Evolutionary conservation across 2,113 vertebrate species (phyloP).

Genomic region (Ellobius talpinus): DNA sequence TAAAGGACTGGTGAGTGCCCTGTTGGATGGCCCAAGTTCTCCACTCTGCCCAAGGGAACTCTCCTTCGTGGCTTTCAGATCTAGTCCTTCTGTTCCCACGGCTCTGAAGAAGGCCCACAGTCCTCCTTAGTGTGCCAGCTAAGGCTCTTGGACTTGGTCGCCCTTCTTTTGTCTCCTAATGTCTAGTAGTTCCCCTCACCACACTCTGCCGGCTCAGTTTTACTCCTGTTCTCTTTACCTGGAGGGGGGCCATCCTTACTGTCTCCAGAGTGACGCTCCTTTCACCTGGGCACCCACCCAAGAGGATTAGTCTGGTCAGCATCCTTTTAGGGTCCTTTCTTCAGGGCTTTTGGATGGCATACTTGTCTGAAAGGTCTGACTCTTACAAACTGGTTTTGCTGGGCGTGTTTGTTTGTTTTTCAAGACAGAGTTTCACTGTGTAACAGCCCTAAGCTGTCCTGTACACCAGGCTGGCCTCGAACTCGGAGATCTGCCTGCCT

Average conservation of each 20-base stretch:
- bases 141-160: background rate
- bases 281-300: no score
- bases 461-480: no score
- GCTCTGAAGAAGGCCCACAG: background rate
- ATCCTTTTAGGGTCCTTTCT: background rate
- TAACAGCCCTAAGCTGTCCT: no score
- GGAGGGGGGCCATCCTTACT: fast-evolving
- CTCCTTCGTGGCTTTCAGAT: background rate
- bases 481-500: no score
- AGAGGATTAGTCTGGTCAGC: background rate
- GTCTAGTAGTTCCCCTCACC: background rate
- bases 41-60: background rate
- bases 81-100: background rate
- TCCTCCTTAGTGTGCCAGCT: background rate
- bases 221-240: background rate
- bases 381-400: background rate
- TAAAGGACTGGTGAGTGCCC: background rate
- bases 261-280: background rate
- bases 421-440: no score
- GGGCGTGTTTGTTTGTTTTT: background rate
- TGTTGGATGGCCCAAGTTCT: background rate
- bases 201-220: background rate
- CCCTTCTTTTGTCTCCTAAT: background rate
- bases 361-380: background rate
- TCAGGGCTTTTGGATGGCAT: background rate